Conservation (phyloP, 2,888 invertebrate species). For the Sipha maydis region DNA sequence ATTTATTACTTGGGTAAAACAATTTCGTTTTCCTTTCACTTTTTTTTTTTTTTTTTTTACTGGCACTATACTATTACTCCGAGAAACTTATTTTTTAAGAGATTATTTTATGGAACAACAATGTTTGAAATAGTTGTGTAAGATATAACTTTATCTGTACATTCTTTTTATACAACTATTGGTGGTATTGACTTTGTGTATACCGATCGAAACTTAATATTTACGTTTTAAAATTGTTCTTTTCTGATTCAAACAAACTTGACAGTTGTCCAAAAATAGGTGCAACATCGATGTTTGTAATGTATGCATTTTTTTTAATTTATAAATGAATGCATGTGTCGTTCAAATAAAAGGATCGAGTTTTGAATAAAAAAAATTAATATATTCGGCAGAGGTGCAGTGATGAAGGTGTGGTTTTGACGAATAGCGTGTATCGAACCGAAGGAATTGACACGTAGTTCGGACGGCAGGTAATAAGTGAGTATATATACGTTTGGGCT, state of each 20-base stretch:
- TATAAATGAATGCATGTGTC: background rate
- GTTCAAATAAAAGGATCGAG: background rate
- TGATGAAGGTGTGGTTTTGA: background rate
- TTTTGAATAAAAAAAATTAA: background rate
- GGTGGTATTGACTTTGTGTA: background rate
- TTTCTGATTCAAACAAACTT: background rate
- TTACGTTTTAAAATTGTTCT: background rate
- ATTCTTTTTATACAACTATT: background rate
- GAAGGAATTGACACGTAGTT: background rate
- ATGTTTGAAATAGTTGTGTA: background rate
- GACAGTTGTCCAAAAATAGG: background rate
- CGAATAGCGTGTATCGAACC: background rate
- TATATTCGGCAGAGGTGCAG: no score
- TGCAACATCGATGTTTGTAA: background rate
- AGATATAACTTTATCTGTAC: background rate
- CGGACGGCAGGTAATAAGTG: no score
- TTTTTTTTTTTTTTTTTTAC: background rate
- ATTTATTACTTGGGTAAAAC: slow-evolving; percentile 6
- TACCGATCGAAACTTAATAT: background rate
- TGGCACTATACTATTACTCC: background rate
- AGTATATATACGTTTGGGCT: background rate
- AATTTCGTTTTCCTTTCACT: slow-evolving; percentile 38
- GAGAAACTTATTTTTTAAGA: background rate
- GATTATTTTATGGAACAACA: background rate
- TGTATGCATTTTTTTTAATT: background rate